Evolutionary conservation across 2,113 vertebrate species (phyloP).

Genomic region (Chamaea fasciata): DNA sequence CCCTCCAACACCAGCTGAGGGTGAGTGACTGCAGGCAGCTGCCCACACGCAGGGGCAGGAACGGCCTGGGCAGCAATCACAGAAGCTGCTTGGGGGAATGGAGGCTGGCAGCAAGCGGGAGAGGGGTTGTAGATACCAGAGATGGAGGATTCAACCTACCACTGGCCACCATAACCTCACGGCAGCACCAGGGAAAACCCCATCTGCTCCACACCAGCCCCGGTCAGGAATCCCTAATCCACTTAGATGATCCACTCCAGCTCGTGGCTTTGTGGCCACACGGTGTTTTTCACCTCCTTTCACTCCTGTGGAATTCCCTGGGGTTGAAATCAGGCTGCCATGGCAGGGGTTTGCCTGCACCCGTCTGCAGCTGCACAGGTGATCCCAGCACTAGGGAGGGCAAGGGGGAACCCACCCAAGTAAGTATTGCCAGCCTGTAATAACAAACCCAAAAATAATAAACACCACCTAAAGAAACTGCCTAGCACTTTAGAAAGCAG

Average conservation of each 20-base stretch:
- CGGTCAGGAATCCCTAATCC: conserved; percentile 21
- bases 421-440: not conserved
- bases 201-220: not conserved
- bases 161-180: not conserved
- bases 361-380: not conserved
- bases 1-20: accelerated
- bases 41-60: not conserved
- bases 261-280: not conserved
- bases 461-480: not conserved
- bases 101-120: accelerated
- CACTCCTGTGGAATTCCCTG: not conserved
- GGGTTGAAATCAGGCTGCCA: not conserved
- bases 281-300: not conserved
- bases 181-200: not conserved
- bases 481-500: not conserved
- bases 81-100: not conserved
- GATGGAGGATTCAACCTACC: not conserved
- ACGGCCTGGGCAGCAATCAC: not conserved
- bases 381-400: accelerated
- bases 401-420: accelerated
- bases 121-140: not conserved
- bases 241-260: conserved; percentile 10
- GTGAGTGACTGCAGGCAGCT: not conserved
- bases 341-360: not conserved
- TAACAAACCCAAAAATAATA: not conserved